Percentiles rank a stretch among this genome's conserved stretches.
Conservation (phyloP, 2,113 vertebrate genomes). For the Maccullochella peelii region DNA sequence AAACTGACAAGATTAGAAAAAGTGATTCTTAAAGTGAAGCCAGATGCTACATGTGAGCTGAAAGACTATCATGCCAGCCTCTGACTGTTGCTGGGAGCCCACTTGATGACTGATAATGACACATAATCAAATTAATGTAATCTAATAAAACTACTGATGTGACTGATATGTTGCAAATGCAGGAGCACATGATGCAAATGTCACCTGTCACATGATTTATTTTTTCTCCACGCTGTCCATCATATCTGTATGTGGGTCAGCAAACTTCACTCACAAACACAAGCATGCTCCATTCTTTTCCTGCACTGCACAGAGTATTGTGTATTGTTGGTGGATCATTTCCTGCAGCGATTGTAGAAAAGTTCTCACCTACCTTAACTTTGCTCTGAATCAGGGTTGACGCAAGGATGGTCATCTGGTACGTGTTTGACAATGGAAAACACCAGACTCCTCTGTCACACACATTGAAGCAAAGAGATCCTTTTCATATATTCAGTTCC, state of each 20-base stretch:
- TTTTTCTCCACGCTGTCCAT: conserved; percentile 32
- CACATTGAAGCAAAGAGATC: conserved; percentile 83
- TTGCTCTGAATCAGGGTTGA: conserved; percentile 81
- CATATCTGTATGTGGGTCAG: conserved; percentile 47
- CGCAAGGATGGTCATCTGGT: conserved; percentile 85
- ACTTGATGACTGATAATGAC: conserved; percentile 38
- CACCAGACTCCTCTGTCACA: conserved; percentile 80
- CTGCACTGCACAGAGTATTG: too few relatives aligned
- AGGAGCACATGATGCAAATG: conserved; percentile 70
- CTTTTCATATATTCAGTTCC: conserved; percentile 68
- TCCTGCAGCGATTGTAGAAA: conserved; percentile 14
- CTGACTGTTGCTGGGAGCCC: background rate
- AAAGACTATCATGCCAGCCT: background rate
- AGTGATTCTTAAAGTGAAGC: background rate
- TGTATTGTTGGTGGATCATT: background rate
- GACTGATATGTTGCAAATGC: conserved; percentile 40
- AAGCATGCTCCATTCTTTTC: background rate
- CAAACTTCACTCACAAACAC: background rate
- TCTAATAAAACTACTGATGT: conserved; percentile 67
- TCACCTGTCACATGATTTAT: conserved; percentile 69
- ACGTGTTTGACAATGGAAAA: conserved; percentile 82
- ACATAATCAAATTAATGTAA: conserved; percentile 65
- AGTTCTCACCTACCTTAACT: conserved; percentile 80
- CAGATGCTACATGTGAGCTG: background rate
- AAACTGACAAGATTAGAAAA: background rate